Conservation (phyloP, 2,113 vertebrate species). For the Desmodus rotundus region DNA sequence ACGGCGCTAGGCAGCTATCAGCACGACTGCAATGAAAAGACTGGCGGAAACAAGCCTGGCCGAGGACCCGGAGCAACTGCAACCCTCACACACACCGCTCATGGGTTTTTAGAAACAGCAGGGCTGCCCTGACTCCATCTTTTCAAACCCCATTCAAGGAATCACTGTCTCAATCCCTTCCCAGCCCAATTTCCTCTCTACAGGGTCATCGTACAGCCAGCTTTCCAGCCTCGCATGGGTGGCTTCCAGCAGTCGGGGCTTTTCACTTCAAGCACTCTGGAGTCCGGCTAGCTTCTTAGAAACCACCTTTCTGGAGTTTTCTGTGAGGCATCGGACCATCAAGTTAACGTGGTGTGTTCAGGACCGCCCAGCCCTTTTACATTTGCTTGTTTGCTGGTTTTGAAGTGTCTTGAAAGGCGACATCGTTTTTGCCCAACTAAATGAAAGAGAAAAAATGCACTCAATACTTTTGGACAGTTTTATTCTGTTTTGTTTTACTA, state of each 20-base stretch:
- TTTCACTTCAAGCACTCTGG: not conserved
- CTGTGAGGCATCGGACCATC: not conserved
- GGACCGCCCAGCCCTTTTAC: not conserved
- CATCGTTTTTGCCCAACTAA: not conserved
- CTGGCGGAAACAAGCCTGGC: not conserved
- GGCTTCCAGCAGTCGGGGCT: not conserved
- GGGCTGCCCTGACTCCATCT: not conserved
- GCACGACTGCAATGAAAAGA: not conserved
- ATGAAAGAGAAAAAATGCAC: not conserved
- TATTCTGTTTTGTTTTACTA: too few relatives aligned
- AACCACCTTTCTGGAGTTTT: not conserved
- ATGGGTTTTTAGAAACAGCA: not conserved
- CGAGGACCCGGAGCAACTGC: accelerated
- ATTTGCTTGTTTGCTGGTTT: not conserved
- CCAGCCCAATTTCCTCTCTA: not conserved
- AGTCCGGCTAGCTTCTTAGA: not conserved
- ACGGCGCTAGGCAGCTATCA: not conserved
- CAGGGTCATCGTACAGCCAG: not conserved
- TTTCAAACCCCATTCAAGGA: not conserved
- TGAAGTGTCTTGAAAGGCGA: not conserved
- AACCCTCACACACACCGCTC: not conserved
- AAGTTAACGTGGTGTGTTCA: not conserved
- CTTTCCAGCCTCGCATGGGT: not conserved
- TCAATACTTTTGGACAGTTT: not conserved
- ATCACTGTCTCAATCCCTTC: not conserved